phyloP scores from a whole-genome alignment of 2,888 invertebrate species.

The Lasioglossum zephyrum region DNA sequence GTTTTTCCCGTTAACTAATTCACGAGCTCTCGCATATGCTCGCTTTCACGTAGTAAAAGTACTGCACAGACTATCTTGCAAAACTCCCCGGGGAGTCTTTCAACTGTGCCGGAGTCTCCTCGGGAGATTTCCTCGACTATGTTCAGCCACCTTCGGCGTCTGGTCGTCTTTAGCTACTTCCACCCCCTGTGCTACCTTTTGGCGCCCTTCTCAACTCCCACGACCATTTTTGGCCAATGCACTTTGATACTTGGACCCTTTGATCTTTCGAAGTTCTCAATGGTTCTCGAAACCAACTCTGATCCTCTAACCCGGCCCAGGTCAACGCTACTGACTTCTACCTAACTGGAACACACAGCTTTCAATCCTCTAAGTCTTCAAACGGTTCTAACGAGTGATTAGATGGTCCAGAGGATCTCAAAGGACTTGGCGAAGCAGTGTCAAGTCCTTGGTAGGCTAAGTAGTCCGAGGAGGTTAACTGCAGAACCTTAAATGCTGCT shows the following conservation, averaged over 20 bases:
- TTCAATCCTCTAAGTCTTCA: not conserved
- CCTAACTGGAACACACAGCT: not conserved
- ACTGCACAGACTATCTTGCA: not conserved
- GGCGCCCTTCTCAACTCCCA: not conserved
- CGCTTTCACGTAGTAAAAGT: not conserved
- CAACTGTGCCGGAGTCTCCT: not conserved
- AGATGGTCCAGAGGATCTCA: not conserved
- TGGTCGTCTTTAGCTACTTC: not conserved
- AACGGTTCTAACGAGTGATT: not conserved
- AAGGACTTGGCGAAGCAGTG: not conserved
- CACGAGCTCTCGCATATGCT: not conserved
- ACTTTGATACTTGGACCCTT: constrained; percentile 11
- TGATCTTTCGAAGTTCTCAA: not conserved
- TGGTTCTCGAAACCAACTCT: not conserved
- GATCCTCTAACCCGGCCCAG: not conserved
- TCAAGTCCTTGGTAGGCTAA: not conserved
- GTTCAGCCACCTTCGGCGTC: not conserved
- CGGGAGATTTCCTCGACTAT: not conserved
- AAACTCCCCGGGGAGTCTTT: not conserved
- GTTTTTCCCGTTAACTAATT: not conserved
- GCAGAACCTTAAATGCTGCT: not conserved
- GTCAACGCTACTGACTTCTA: no score
- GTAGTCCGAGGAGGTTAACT: not conserved
- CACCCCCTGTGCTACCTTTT: not conserved
- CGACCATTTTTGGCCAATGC: not conserved